Conservation (phyloP, 2,888 invertebrate genomes). For the Pristionchus maxplancki region DNA sequence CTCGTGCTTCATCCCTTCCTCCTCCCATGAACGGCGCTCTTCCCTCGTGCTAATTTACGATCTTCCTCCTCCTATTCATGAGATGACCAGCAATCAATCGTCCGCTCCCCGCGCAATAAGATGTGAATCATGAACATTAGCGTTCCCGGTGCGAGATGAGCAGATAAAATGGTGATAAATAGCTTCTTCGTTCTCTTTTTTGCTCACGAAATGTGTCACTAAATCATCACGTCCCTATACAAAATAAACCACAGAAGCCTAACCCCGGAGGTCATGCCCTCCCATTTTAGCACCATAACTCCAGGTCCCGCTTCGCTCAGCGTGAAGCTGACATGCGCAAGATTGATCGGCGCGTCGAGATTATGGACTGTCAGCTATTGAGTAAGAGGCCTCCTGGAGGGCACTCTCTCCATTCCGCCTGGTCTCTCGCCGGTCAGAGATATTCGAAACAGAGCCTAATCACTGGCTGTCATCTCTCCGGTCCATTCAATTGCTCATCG, state of each 20-base stretch:
- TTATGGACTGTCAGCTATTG: slow-evolving; percentile 43
- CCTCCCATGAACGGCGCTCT: neutral
- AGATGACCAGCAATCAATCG: slow-evolving; percentile 22
- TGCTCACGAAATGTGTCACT: too few species aligned
- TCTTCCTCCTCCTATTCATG: slow-evolving; percentile 32
- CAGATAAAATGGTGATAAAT: neutral
- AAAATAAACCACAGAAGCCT: too few species aligned
- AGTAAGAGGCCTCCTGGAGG: slow-evolving; percentile 3
- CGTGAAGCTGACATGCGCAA: slow-evolving; percentile 35
- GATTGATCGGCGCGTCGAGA: neutral
- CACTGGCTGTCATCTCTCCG: neutral
- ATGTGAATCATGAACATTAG: neutral
- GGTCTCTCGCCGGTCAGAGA: neutral
- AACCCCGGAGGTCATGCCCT: too few species aligned
- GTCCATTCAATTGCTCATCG: slow-evolving; percentile 10
- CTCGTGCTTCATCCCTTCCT: slow-evolving; percentile 6
- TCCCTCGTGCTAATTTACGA: slow-evolving; percentile 3
- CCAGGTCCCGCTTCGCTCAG: neutral
- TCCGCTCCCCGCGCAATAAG: slow-evolving; percentile 14
- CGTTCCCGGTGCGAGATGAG: neutral
- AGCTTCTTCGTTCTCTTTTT: too few species aligned
- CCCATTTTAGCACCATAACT: neutral
- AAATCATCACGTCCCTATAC: too few species aligned
- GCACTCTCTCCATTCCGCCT: neutral
- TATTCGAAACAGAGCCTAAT: neutral